Conservation (phyloP, 2,888 invertebrate species). For the Drosophila merina region DNA sequence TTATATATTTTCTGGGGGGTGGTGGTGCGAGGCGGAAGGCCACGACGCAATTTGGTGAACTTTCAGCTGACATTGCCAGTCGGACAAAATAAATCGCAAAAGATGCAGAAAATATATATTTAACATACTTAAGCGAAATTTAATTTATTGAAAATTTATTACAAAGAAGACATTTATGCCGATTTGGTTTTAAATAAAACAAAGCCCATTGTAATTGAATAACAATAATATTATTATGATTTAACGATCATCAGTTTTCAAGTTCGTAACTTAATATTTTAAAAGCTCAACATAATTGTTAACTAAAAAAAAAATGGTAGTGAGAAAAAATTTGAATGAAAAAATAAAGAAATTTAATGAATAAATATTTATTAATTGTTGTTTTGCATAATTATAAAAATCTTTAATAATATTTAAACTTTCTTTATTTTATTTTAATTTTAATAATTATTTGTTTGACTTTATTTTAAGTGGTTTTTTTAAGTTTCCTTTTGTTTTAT, state of each 20-base stretch:
- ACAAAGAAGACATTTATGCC: slow-evolving; percentile 9
- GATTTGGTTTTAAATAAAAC: background rate
- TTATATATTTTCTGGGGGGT: slow-evolving; percentile 50
- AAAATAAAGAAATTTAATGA: background rate
- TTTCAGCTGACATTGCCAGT: slow-evolving; percentile 30
- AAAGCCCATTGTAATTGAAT: slow-evolving; percentile 31
- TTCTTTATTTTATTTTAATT: background rate
- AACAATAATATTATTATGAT: slow-evolving; percentile 33
- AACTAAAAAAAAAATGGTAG: background rate
- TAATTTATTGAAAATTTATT: slow-evolving; percentile 33
- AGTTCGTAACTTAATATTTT: slow-evolving; percentile 5
- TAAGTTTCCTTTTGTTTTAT: slow-evolving; percentile 13
- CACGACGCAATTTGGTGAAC: slow-evolving; percentile 13
- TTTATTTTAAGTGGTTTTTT: slow-evolving; percentile 30
- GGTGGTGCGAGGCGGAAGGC: slow-evolving; percentile 4
- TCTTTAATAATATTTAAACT: background rate
- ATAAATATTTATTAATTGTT: background rate
- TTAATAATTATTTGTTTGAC: background rate
- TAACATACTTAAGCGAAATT: slow-evolving; percentile 21
- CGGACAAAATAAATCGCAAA: slow-evolving; percentile 3
- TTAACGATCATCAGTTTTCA: slow-evolving; percentile 19
- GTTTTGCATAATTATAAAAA: background rate
- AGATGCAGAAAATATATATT: slow-evolving; percentile 20
- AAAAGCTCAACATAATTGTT: slow-evolving; percentile 9
- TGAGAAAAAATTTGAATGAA: background rate